Evolutionary conservation across 2,888 invertebrate genomes (phyloP), one percentile per base, ranked within the genome.

Genomic region (Trichogramma dendrolimi): DNA sequence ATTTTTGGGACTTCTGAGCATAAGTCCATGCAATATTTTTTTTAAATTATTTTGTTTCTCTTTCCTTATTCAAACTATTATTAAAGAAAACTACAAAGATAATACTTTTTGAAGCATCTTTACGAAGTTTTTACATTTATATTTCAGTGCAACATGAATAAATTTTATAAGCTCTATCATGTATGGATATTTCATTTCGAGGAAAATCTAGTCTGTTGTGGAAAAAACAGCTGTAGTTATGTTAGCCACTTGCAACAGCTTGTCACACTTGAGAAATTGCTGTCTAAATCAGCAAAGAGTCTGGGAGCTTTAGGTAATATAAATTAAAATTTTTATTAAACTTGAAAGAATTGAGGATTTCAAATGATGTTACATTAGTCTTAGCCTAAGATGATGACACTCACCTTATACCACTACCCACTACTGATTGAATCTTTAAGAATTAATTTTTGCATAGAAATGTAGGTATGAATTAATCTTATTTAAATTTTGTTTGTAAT

Each of bases 141-240:
- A 61, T 80, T 84, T 47, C 80, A 94, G 99, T 99, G 71, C 99
- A 99, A 83, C 99, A 99, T 79, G 99, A 99, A 81, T 99, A 99
- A 81, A 99, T 99, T 79, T 99, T 99, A 42, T 96, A 97, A 83
- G 99, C 99, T 55, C 98, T 99, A 52, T 86, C 99, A 70, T 96
- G 98, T 65, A 98, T 99, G 97, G 99, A 99, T 79, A 97, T 99
- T 72, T 83, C 99, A 27, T 99, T 99, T 79, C 99, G 99, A 83
- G 99, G 99, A 4, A 99, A 99, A 80, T 99, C 99, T 71, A 99
- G 99, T n/a, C n/a, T n/a, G n/a, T n/a, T 83, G 99, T 99, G 99
- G 99, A 99, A 5, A 99, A 99, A 83, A 99, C 99, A 0, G 99
- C 99, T 53, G 99, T 99, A 48, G 99, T 99, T 83, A 99, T 99